These are phyloP conservation scores for Balearica regulorum DNA, from an alignment of 2,797 vertebrate genomes.

Conservation along the genomic window DNA sequence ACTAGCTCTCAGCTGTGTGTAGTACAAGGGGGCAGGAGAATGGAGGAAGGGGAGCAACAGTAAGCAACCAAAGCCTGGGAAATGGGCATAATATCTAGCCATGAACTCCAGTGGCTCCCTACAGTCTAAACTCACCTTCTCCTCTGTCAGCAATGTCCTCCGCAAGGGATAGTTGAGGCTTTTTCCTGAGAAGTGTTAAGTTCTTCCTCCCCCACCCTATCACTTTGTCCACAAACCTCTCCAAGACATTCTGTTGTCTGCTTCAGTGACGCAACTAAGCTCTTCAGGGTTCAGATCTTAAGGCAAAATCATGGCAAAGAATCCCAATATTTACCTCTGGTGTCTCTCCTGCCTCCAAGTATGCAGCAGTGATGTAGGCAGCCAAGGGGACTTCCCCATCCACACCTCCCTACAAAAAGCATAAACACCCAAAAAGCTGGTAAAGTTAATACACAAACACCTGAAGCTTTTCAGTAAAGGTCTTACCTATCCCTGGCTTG, in stretches of 20 bases:
- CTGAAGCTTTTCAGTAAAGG: not conserved
- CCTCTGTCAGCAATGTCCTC: not conserved
- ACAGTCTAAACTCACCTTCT: not conserved
- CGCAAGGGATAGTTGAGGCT: not conserved
- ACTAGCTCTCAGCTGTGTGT: not conserved
- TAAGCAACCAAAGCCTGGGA: not conserved
- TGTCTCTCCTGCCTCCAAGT: constrained; percentile 65
- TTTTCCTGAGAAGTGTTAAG: not conserved
- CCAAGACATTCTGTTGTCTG: not conserved
- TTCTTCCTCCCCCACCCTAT: not conserved
- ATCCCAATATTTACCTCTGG: constrained; percentile 7
- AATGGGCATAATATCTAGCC: not conserved
- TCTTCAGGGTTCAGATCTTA: not conserved
- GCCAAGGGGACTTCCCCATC: constrained; percentile 66
- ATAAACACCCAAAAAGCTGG: not conserved
- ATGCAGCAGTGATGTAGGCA: constrained; percentile 68
- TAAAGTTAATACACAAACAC: not conserved
- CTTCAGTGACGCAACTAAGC: not conserved
- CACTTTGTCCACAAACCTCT: not conserved
- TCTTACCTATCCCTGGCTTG: not conserved
- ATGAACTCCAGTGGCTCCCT: not conserved
- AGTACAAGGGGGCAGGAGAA: not conserved
- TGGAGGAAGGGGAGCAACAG: not conserved
- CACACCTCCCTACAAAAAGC: constrained; percentile 62
- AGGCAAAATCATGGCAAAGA: not conserved